phyloP scores from a whole-genome alignment of 2,113 vertebrate genomes.

The Heterotilapia buettikoferi region DNA sequence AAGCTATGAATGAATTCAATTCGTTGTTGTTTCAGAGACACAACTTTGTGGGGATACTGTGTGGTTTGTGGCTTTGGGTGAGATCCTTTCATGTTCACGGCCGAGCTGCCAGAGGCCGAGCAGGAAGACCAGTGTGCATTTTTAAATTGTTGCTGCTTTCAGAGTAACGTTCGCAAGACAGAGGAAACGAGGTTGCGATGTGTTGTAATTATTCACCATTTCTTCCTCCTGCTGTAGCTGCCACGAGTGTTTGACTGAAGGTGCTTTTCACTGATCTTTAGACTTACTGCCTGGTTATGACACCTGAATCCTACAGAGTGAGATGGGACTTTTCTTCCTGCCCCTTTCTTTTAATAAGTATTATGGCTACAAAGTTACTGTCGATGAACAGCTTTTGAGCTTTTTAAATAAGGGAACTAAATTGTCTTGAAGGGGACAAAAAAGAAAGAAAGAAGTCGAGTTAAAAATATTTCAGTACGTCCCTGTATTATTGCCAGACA shows the following conservation, averaged over 20 bases:
- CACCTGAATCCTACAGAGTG: conserved; percentile 77
- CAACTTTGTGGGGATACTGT: not conserved
- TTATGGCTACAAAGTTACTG: not conserved
- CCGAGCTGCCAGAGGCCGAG: not conserved
- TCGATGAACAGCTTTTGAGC: not conserved
- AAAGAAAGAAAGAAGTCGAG: not conserved
- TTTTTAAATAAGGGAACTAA: not conserved
- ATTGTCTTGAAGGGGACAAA: not conserved
- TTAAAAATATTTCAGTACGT: not conserved
- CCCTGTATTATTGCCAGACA: not conserved
- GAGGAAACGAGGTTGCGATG: not conserved
- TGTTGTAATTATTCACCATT: conserved; percentile 32
- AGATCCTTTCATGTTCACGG: not conserved
- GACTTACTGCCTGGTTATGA: conserved; percentile 76
- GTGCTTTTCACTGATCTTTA: conserved; percentile 75
- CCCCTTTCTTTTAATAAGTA: not conserved
- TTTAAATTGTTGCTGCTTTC: not conserved
- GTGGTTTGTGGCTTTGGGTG: not conserved
- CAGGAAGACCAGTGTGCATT: not conserved
- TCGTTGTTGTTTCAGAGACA: not conserved
- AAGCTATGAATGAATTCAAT: not conserved
- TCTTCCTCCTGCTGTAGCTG: conserved; percentile 45
- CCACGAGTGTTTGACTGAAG: conserved; percentile 27
- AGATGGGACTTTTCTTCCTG: conserved; percentile 42
- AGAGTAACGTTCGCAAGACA: not conserved